phyloP scores from a whole-genome alignment of 1,140 invertebrate species.

The Euborellia annulipes region DNA sequence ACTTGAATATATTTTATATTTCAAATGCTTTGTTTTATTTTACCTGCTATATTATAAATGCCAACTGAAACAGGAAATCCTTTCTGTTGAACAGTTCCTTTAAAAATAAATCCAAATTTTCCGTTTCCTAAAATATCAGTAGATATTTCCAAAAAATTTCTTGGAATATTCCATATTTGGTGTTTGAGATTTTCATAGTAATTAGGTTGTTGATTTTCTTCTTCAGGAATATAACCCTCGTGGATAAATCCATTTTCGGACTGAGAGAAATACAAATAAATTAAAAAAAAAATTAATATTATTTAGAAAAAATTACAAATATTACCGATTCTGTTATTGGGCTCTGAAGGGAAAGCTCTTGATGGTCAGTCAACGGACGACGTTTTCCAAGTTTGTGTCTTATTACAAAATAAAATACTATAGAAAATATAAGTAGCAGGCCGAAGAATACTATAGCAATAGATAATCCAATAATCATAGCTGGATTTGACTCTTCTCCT shows the following conservation, averaged over 20 bases:
- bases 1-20: too few relatives aligned
- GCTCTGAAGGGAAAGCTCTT: conserved; percentile 47
- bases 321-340: conserved; percentile 40
- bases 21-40: too few relatives aligned
- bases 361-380: conserved; percentile 36
- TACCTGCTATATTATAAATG: conserved; percentile 30
- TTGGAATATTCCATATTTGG: conserved; percentile 54
- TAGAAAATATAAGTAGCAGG: conserved; percentile 35
- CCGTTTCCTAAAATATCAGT: conserved; percentile 51
- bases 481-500: conserved; percentile 19
- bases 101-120: conserved; percentile 55
- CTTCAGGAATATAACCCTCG: conserved; percentile 46
- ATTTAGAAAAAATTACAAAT: neutral
- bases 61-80: conserved; percentile 21
- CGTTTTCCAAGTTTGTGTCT: conserved; percentile 32
- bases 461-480: conserved; percentile 33
- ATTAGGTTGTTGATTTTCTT: conserved; percentile 50
- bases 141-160: conserved; percentile 48
- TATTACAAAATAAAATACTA: conserved; percentile 42
- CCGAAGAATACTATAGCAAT: conserved; percentile 43
- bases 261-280: conserved; percentile 29
- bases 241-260: conserved; percentile 36
- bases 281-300: conserved; percentile 23
- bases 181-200: conserved; percentile 57
- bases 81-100: conserved; percentile 43